A percentile compares a stretch with the other conserved stretches of the same genome.
These are phyloP conservation scores for Hylaeus anthracinus DNA, from an alignment of 1,140 invertebrate species.

Conservation along the genomic window DNA sequence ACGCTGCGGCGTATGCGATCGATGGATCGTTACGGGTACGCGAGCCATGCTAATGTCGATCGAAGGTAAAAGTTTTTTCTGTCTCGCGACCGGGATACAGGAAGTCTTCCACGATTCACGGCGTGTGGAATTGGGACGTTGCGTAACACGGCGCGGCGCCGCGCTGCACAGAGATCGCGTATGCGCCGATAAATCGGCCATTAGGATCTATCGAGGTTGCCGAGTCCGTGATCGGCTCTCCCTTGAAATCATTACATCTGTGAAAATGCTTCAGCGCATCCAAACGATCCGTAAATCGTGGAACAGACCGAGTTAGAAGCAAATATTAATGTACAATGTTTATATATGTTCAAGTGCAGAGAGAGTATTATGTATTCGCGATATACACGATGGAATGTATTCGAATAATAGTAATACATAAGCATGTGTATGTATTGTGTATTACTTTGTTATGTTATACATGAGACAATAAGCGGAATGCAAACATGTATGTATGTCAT, in stretches of 20 bases:
- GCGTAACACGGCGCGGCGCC: slow-evolving; percentile 44
- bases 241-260: slow-evolving; percentile 19
- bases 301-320: no score
- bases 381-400: no score
- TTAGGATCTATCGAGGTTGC: slow-evolving; percentile 41
- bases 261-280: no score
- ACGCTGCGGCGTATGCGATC: background rate
- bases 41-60: slow-evolving; percentile 55
- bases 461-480: no score
- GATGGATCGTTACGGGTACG: slow-evolving; percentile 36
- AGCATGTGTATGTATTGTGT: no score
- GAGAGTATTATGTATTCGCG: no score
- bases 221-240: slow-evolving; percentile 13
- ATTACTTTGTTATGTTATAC: no score
- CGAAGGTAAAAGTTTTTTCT: slow-evolving; percentile 66
- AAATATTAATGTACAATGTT: no score
- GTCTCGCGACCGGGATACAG: slow-evolving; percentile 50
- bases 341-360: no score
- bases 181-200: slow-evolving; percentile 30
- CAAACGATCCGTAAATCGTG: no score
- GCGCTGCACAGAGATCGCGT: slow-evolving; percentile 1
- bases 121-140: slow-evolving; percentile 44
- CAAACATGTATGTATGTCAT: no score
- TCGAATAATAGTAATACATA: no score
- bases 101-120: slow-evolving; percentile 38